These are phyloP conservation scores for Phasia obesa DNA, from an alignment of 2,888 invertebrate genomes.

Conservation along the genomic window DNA sequence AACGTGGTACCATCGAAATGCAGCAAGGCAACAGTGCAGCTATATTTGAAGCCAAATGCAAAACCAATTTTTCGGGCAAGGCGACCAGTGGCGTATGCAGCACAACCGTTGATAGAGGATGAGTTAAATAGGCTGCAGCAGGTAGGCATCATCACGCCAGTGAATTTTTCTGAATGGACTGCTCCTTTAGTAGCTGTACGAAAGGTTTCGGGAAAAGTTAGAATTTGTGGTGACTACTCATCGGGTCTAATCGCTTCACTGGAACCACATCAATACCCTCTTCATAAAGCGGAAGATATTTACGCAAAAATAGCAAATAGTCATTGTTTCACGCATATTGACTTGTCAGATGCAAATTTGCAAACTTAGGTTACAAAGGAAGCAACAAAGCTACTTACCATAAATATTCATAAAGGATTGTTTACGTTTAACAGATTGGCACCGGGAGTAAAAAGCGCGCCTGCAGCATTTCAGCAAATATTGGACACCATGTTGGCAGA, in stretches of 20 bases:
- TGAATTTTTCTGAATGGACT: conserved; percentile 37
- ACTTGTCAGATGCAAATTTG: conserved; percentile 32
- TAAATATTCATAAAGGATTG: conserved; percentile 32
- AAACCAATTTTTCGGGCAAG: conserved; percentile 30
- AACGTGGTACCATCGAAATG: background rate
- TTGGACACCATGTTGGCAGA: conserved; percentile 31
- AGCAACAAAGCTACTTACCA: conserved; percentile 9
- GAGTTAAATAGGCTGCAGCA: conserved; percentile 16
- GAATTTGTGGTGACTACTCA: conserved; percentile 33
- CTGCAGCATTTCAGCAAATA: conserved; percentile 26
- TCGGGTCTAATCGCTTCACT: conserved; percentile 9
- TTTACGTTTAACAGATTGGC: conserved; percentile 26
- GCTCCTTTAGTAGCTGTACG: conserved; percentile 40
- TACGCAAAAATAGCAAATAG: conserved; percentile 20
- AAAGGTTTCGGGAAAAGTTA: conserved; percentile 12
- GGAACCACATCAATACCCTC: conserved; percentile 32
- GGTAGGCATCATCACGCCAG: conserved; percentile 20
- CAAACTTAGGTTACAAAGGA: conserved; percentile 21
- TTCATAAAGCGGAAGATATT: conserved; percentile 17
- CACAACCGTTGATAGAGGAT: conserved; percentile 21
- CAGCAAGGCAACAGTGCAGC: background rate
- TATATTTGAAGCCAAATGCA: conserved; percentile 12
- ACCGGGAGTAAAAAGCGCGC: conserved; percentile 28
- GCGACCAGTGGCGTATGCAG: conserved; percentile 28
- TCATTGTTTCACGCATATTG: conserved; percentile 37